Conservation (phyloP, 2,888 invertebrate genomes). For the Priocnemis perturbator region DNA sequence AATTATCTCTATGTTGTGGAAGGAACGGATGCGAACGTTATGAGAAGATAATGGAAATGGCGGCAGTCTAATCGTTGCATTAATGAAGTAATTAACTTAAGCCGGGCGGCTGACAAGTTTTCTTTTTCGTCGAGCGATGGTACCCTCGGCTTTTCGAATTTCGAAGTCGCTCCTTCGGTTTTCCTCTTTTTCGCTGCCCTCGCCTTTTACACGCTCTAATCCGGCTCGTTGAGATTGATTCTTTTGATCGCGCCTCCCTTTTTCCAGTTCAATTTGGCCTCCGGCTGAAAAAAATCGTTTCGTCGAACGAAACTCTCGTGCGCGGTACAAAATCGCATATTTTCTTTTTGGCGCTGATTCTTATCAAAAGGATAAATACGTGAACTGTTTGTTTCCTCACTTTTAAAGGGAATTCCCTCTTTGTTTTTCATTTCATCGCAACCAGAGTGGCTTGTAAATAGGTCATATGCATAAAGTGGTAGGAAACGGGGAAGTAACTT, state of each 20-base stretch:
- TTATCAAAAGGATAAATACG: too few relatives aligned
- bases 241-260: neutral
- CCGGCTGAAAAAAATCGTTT: too few relatives aligned
- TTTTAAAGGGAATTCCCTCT: neutral
- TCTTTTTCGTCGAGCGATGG: conserved; percentile 3
- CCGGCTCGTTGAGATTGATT: too few relatives aligned
- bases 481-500: conserved; percentile 4
- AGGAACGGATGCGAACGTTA: conserved; percentile 7
- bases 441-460: conserved; percentile 10
- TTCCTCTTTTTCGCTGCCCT: neutral
- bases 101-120: neutral
- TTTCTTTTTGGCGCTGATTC: neutral
- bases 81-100: conserved; percentile 3
- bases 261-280: too few relatives aligned
- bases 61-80: conserved; percentile 9
- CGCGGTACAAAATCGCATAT: neutral
- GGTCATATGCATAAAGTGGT: conserved; percentile 23
- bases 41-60: conserved; percentile 11
- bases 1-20: conserved; percentile 21
- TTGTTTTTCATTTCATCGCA: conserved; percentile 6
- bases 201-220: neutral
- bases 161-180: conserved; percentile 7
- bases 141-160: conserved; percentile 4
- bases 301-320: too few relatives aligned
- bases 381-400: too few relatives aligned